These are phyloP conservation scores for Acanthornis magna DNA, from an alignment of 2,797 vertebrate genomes.

Conservation along the genomic window DNA sequence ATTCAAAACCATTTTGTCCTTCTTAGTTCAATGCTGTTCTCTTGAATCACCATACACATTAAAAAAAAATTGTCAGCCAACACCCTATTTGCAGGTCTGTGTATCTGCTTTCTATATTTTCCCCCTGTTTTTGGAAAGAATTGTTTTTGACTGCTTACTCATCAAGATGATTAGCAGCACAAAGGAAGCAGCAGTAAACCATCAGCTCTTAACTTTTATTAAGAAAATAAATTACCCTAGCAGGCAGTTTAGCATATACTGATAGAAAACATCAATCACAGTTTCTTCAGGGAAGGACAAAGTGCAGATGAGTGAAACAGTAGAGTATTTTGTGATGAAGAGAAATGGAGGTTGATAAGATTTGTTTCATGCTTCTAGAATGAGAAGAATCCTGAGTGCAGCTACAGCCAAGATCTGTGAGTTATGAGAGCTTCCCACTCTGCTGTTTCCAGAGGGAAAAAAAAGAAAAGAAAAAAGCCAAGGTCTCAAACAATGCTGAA, in stretches of 20 bases:
- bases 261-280: constrained; percentile 64
- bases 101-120: not conserved
- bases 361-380: not conserved
- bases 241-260: constrained; percentile 31
- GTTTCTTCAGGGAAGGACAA: constrained; percentile 12
- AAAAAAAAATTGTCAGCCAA: not conserved
- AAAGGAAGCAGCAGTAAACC: constrained; percentile 2
- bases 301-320: not conserved
- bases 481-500: not conserved
- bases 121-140: not conserved
- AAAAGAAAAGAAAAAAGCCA: not conserved
- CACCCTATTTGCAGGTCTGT: not conserved
- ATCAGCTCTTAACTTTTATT: constrained; percentile 57
- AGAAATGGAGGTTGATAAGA: not conserved
- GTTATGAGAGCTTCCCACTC: not conserved
- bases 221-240: constrained; percentile 61
- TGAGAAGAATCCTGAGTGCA: not conserved
- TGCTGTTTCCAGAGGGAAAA: not conserved
- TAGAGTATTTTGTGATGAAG: not conserved
- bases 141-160: constrained; percentile 37
- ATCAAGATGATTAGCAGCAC: constrained; percentile 35
- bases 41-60: not conserved
- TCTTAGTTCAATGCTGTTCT: not conserved
- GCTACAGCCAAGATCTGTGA: not conserved
- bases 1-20: not conserved